Base-by-base conservation (phyloP, 2,888 invertebrate species). In the Eurytoma adleriae region DNA sequence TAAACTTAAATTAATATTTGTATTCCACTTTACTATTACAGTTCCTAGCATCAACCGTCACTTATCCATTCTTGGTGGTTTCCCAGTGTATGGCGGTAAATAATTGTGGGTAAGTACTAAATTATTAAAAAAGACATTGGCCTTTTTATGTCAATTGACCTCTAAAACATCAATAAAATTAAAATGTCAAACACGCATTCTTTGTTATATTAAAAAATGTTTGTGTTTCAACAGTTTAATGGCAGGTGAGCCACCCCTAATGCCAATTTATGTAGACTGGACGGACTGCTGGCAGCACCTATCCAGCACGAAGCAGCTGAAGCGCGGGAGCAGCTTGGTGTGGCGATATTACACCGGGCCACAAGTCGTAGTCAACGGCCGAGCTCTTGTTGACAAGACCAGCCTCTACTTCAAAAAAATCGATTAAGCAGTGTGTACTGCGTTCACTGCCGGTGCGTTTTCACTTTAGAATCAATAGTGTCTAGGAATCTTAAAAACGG, bases 21-120 rank as follows among this genome's bases (percentile, higher is more conserved):
- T 70, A 67, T 13, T 0, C 18, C 0, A 7, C 10, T 64, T 50
- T 64, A 61, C 61, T 70, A 66, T 69, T 72, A 84, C 91, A 93
- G 93, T 96, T 97, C 90, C 91, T 97, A 72, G 96, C 96, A 79
- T 94, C 96, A 82, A 95, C 96, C 77, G 88, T 97, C 82, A 95
- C 97, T n/a, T 99, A 99, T 91, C 98, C 98, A 24, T 94, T 98
- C 89, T 94, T 95, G 89, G 96, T 99, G 80, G 97, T 98, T 0
- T 95, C 97, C 14, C 96, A 96, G 79, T 96, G 98, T 87, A 97
- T 98, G 96, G 94, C 95, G 80, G 96, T 98, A 13, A 95, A 95
- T 81, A 95, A 96, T 81, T 95, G 95, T 18, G 95, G 94, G 93
- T 94, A 88, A 89, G 91, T 88, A 72, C 27, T 40, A 56, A 75